These are phyloP conservation scores for Mesorhabditis spiculigera DNA, from an alignment of 2,888 invertebrate genomes.

Conservation along the genomic window DNA sequence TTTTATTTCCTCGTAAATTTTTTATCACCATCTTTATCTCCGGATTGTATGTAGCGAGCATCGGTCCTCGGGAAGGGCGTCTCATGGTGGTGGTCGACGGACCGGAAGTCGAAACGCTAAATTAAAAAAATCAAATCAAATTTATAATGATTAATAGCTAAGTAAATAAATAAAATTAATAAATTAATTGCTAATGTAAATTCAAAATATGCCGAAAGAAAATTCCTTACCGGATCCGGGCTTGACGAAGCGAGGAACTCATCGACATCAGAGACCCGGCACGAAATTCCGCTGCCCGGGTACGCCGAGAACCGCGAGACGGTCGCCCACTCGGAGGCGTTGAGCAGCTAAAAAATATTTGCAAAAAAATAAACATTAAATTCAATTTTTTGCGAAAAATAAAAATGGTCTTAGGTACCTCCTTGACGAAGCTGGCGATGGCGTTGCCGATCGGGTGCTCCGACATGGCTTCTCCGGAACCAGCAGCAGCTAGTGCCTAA, in stretches of 20 bases:
- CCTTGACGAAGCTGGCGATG: conserved; percentile 80
- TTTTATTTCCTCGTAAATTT: background rate
- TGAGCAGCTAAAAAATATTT: conserved; percentile 15
- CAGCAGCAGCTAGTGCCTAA: conserved; percentile 62
- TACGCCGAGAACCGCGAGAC: conserved; percentile 49
- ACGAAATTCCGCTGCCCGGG: conserved; percentile 52
- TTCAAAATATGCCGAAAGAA: too few species aligned
- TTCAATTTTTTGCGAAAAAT: background rate
- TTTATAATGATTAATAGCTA: too few species aligned
- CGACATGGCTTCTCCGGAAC: conserved; percentile 86
- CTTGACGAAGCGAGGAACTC: conserved; percentile 14
- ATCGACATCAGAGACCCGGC: conserved; percentile 27
- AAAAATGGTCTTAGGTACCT: conserved; percentile 55
- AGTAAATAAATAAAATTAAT: too few species aligned
- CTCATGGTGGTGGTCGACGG: background rate
- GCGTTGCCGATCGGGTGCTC: conserved; percentile 94
- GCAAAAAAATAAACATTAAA: conserved; percentile 19
- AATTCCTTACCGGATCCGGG: background rate
- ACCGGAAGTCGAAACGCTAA: too few species aligned
- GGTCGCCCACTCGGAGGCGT: conserved; percentile 33
- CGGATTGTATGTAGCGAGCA: background rate
- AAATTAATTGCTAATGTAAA: too few species aligned
- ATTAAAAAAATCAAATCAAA: too few species aligned
- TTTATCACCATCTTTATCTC: background rate
- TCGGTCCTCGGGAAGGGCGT: background rate